These are phyloP conservation scores for Accipiter virgatus DNA, from an alignment of 2,113 vertebrate species.

Conservation along the genomic window DNA sequence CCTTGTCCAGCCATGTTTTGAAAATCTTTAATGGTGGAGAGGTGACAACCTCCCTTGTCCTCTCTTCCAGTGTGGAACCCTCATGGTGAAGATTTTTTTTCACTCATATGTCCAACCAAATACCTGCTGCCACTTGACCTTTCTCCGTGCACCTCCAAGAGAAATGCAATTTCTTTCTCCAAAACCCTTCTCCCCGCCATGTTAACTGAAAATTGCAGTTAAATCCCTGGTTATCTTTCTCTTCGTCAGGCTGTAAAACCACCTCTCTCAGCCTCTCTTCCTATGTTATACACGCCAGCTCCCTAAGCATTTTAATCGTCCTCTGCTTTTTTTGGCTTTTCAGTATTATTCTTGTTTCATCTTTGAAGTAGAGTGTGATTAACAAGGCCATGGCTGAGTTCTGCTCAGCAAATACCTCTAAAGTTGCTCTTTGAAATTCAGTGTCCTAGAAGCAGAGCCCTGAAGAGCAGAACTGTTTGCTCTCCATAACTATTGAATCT, in stretches of 20 bases:
- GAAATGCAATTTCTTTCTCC: neutral
- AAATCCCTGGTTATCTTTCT: neutral
- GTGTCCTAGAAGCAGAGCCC: neutral
- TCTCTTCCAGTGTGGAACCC: neutral
- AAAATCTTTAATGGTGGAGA: neutral
- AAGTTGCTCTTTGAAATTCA: neutral
- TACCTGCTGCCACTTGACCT: neutral
- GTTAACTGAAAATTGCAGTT: neutral
- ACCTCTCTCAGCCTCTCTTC: neutral
- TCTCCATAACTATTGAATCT: neutral
- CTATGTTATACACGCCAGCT: neutral
- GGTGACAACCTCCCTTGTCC: neutral
- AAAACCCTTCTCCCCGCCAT: rapidly evolving
- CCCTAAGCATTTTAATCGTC: neutral
- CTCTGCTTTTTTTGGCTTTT: neutral
- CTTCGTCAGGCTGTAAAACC: neutral
- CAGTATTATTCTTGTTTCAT: neutral
- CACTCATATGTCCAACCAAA: neutral
- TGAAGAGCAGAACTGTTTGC: neutral
- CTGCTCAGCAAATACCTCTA: neutral
- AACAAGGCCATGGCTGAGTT: neutral
- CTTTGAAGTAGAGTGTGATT: neutral
- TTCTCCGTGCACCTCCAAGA: neutral
- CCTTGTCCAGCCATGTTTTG: neutral
- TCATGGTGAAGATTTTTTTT: neutral